Percentiles rank a stretch among this genome's conserved stretches.
These are phyloP conservation scores for Siniperca obscura DNA, from an alignment of 2,797 vertebrate genomes.

Conservation along the genomic window DNA sequence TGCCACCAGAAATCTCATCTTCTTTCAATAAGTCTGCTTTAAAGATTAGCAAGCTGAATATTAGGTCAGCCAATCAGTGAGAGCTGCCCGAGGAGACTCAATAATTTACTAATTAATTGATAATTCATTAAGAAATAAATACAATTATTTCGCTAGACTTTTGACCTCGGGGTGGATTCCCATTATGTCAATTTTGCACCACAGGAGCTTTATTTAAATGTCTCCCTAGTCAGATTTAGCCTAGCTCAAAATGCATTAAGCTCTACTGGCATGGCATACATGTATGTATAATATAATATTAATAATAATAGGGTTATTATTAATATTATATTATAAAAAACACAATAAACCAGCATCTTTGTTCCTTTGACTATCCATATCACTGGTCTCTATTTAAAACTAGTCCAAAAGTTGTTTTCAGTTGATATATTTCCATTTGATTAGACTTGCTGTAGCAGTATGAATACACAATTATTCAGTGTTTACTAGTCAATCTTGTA, in stretches of 20 bases:
- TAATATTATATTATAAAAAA: background rate
- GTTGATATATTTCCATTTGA: too few species aligned
- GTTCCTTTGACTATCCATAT: background rate
- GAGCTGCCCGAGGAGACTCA: conserved; percentile 42
- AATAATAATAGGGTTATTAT: too few species aligned
- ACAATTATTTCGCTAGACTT: conserved; percentile 60
- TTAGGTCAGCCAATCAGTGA: conserved; percentile 56
- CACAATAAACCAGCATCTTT: background rate
- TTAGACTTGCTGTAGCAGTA: too few species aligned
- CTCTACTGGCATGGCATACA: background rate
- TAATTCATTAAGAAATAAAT: conserved; percentile 66
- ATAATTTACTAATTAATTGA: conserved; percentile 66
- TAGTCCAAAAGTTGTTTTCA: background rate
- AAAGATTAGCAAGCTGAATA: conserved; percentile 45
- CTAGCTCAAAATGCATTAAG: conserved; percentile 20
- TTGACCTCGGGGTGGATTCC: conserved; percentile 53
- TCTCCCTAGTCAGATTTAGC: conserved; percentile 27
- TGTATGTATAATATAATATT: background rate
- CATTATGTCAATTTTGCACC: conserved; percentile 50
- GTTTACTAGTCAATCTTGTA: background rate
- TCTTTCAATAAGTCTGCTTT: conserved; percentile 21
- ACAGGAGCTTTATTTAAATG: conserved; percentile 50
- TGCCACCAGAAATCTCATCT: conserved; percentile 5
- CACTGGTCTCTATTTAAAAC: background rate
- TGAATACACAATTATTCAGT: background rate